These are phyloP conservation scores for Drosophila picticornis DNA, from an alignment of 2,888 invertebrate genomes.

Conservation along the genomic window DNA sequence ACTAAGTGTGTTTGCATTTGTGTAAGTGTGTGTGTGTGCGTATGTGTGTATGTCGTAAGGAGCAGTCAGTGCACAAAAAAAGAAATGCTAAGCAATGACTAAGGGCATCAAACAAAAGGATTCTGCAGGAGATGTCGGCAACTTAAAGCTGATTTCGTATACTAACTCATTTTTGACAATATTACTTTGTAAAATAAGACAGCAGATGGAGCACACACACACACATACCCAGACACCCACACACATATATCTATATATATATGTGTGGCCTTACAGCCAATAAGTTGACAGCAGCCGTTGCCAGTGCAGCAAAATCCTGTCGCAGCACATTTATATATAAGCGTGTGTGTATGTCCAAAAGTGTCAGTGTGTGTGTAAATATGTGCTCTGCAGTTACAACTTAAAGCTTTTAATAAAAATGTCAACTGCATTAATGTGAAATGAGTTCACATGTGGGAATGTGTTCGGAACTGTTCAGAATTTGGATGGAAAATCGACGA, in stretches of 20 bases:
- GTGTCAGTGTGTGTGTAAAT: slow-evolving; percentile 19
- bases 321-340: slow-evolving; percentile 51
- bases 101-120: slow-evolving; percentile 67
- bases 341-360: slow-evolving; percentile 7
- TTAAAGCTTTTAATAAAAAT: slow-evolving; percentile 81
- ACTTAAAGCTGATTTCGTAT: slow-evolving; percentile 69
- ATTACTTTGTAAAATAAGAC: slow-evolving; percentile 77
- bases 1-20: slow-evolving; percentile 9
- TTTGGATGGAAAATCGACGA: neutral
- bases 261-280: slow-evolving; percentile 54
- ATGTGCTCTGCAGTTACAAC: slow-evolving; percentile 59
- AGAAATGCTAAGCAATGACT: slow-evolving; percentile 65
- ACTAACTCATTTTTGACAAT: slow-evolving; percentile 72
- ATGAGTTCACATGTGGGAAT: slow-evolving; percentile 39
- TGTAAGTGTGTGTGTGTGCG: slow-evolving; percentile 30
- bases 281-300: slow-evolving; percentile 76
- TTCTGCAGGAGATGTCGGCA: slow-evolving; percentile 49
- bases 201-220: slow-evolving; percentile 39
- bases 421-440: slow-evolving; percentile 77
- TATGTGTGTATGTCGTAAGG: slow-evolving; percentile 41
- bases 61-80: slow-evolving; percentile 25
- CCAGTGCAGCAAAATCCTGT: slow-evolving; percentile 66
- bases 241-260: neutral
- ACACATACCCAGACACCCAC: neutral
- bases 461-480: neutral